Evolutionary conservation across 2,888 invertebrate species (phyloP).

Genomic region (Shargacucullia verbasci): DNA sequence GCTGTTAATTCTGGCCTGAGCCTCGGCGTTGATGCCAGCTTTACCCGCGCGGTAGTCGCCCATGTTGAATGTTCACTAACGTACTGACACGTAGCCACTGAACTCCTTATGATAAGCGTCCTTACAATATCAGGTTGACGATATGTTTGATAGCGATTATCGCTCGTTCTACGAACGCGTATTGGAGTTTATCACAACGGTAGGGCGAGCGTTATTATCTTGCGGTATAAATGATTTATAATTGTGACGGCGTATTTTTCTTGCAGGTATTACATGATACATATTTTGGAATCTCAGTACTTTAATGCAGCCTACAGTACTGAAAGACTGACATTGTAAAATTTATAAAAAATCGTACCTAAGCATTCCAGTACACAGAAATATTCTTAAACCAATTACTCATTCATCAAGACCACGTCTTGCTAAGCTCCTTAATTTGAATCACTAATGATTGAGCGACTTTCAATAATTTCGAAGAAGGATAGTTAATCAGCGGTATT

Average conservation of each 20-base stretch:
- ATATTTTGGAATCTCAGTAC: slow-evolving; percentile 28
- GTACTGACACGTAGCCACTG: slow-evolving; percentile 83
- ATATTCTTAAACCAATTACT: not conserved
- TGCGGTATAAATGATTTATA: slow-evolving; percentile 69
- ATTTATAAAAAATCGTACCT: not conserved
- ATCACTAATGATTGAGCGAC: slow-evolving; percentile 6
- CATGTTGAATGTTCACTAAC: slow-evolving; percentile 81
- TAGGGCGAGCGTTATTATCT: slow-evolving; percentile 70
- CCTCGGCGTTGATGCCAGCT: slow-evolving; percentile 86
- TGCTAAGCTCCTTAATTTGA: not conserved
- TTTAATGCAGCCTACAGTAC: slow-evolving; percentile 9
- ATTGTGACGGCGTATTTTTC: slow-evolving; percentile 60
- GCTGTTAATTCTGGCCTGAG: slow-evolving; percentile 93
- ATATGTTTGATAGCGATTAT: slow-evolving; percentile 80
- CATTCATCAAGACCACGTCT: not conserved
- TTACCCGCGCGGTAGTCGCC: slow-evolving; percentile 85
- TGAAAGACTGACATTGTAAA: not conserved
- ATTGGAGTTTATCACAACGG: slow-evolving; percentile 64
- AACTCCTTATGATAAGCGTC: slow-evolving; percentile 79
- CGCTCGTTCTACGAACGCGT: slow-evolving; percentile 71
- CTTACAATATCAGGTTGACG: slow-evolving; percentile 75
- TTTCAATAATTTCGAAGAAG: slow-evolving; percentile 20
- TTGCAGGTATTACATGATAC: slow-evolving; percentile 39
- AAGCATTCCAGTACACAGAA: too few species aligned
- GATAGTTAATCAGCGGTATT: slow-evolving; percentile 28